Percentiles rank a stretch among this genome's conserved stretches.
Evolutionary conservation across 2,113 vertebrate species (phyloP).

Genomic region (Tenrec ecaudatus): DNA sequence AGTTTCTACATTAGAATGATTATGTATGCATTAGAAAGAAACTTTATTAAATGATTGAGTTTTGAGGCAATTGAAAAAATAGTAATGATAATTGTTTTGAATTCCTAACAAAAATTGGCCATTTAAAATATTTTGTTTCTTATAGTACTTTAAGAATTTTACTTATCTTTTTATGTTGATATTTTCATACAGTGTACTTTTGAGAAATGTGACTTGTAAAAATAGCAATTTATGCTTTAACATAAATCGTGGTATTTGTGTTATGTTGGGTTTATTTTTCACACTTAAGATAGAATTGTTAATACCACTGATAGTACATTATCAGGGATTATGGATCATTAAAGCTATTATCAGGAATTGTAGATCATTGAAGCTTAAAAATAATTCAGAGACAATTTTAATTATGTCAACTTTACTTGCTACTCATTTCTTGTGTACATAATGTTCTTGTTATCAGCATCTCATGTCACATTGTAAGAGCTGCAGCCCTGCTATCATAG

Average conservation of each 20-base stretch:
- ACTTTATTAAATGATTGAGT: background rate
- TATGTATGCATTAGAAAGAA: background rate
- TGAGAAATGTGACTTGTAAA: slow-evolving; percentile 50
- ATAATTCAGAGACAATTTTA: background rate
- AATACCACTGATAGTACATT: background rate
- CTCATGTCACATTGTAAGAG: no score
- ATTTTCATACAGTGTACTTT: slow-evolving; percentile 50
- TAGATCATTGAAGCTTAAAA: background rate
- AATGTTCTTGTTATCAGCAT: background rate
- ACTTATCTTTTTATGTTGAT: background rate
- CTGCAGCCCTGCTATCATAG: no score
- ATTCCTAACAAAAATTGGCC: background rate
- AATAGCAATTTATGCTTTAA: slow-evolving; percentile 40
- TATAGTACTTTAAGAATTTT: background rate
- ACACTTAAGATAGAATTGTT: slow-evolving; percentile 48
- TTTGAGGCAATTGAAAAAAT: slow-evolving; percentile 39
- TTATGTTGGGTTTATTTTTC: slow-evolving; percentile 52
- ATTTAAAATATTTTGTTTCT: slow-evolving; percentile 37
- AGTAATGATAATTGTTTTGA: slow-evolving; percentile 15
- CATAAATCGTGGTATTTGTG: background rate
- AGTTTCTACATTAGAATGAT: slow-evolving; percentile 23
- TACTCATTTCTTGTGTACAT: background rate
- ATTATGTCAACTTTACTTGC: slow-evolving; percentile 34
- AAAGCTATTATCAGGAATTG: background rate
- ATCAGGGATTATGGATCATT: no score